Evolutionary conservation across 2,797 vertebrate genomes (phyloP).

Genomic region (Caiman crocodilus): DNA sequence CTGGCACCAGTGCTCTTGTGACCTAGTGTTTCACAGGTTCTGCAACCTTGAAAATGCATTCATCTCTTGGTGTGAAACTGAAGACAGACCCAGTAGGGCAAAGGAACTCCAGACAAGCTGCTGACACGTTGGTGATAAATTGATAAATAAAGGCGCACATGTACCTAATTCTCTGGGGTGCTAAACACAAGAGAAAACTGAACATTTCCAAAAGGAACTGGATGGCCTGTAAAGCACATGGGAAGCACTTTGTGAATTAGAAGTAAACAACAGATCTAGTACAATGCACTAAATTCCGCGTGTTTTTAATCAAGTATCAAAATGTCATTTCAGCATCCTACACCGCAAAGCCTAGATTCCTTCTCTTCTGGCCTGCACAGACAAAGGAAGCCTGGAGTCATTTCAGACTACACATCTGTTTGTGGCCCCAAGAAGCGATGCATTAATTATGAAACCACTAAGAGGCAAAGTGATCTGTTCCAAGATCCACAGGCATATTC

Average conservation of each 20-base stretch:
- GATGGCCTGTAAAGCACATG: background rate
- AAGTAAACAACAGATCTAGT: background rate
- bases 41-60: background rate
- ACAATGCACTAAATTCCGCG: background rate
- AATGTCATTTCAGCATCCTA: background rate
- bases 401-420: background rate
- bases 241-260: background rate
- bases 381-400: background rate
- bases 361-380: constrained; percentile 10
- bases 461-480: background rate
- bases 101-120: background rate
- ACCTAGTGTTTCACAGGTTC: background rate
- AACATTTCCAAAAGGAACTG: background rate
- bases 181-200: background rate
- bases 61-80: background rate
- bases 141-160: background rate
- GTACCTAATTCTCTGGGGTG: background rate
- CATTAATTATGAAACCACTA: background rate
- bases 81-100: background rate
- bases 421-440: background rate
- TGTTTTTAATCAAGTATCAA: background rate
- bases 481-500: background rate
- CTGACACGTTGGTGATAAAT: background rate
- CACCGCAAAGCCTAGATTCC: background rate
- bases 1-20: background rate